Percentiles rank a stretch among this genome's conserved stretches.
Conservation (phyloP, 2,113 vertebrate species). For the Myotis brandtii region DNA sequence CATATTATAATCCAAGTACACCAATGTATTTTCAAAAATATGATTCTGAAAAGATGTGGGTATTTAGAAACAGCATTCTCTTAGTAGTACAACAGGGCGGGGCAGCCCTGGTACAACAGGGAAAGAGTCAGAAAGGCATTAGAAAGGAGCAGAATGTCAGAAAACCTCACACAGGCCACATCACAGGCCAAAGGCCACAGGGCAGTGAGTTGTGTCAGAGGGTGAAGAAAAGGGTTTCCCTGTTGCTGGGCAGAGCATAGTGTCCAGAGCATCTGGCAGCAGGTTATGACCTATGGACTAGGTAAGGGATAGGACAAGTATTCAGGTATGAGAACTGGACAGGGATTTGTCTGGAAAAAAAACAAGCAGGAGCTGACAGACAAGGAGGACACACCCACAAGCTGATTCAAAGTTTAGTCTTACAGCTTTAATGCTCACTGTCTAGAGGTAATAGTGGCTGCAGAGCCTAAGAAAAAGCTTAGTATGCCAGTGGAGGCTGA, state of each 20-base stretch:
- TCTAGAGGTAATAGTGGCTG: no score
- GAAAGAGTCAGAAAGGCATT: background rate
- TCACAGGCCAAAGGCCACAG: background rate
- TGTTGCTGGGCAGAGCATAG: background rate
- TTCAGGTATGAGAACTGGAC: background rate
- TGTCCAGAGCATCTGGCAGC: background rate
- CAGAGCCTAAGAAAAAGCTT: background rate
- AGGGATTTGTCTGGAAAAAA: background rate
- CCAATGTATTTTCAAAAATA: background rate
- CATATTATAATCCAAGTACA: background rate
- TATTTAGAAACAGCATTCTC: background rate
- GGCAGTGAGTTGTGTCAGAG: background rate
- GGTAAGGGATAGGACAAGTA: background rate
- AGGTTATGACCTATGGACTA: background rate
- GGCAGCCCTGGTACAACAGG: no score
- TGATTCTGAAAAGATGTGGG: constrained; percentile 15
- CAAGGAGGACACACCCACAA: background rate
- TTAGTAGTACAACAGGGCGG: background rate
- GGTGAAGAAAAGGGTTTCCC: background rate
- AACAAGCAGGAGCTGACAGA: background rate
- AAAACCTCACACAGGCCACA: no score
- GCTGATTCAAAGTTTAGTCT: background rate
- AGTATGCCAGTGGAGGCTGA: background rate
- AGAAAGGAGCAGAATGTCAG: background rate
- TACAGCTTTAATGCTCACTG: background rate